phyloP scores from a whole-genome alignment of 2,888 invertebrate genomes.

The Agrypnus murinus region DNA sequence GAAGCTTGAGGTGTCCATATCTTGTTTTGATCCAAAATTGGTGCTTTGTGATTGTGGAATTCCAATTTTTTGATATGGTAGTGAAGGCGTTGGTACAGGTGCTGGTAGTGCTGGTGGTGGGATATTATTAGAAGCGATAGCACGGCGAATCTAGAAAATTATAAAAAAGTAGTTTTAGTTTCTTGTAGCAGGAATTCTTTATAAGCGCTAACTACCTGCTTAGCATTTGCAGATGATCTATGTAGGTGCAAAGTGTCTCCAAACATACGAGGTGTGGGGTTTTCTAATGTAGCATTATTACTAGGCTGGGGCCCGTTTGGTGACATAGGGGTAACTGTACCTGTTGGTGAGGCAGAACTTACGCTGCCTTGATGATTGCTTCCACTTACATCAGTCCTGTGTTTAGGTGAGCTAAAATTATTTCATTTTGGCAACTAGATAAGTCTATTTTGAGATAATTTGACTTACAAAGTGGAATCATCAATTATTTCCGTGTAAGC shows the following conservation, averaged over 20 bases:
- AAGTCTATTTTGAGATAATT: too few species aligned
- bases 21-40: slow-evolving; percentile 69
- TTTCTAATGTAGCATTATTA: slow-evolving; percentile 71
- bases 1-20: slow-evolving; percentile 63
- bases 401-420: slow-evolving; percentile 52
- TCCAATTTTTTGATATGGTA: slow-evolving; percentile 70
- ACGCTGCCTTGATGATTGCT: slow-evolving; percentile 69
- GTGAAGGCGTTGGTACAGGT: slow-evolving; percentile 78
- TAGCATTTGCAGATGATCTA: slow-evolving; percentile 73
- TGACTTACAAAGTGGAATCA: slow-evolving; percentile 78
- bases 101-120: slow-evolving; percentile 84
- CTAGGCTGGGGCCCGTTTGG: slow-evolving; percentile 68
- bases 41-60: slow-evolving; percentile 79
- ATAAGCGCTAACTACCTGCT: slow-evolving; percentile 67
- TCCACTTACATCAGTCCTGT: slow-evolving; percentile 60
- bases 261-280: slow-evolving; percentile 81
- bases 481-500: slow-evolving; percentile 92
- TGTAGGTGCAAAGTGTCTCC: slow-evolving; percentile 78
- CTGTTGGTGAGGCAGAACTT: slow-evolving; percentile 65
- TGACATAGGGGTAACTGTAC: slow-evolving; percentile 71
- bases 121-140: slow-evolving; percentile 75
- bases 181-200: too few species aligned
- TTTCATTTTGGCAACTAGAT: too few species aligned
- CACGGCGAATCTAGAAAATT: slow-evolving; percentile 72
- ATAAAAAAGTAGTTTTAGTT: slow-evolving; percentile 1